A percentile compares a stretch with the other conserved stretches of the same genome.
phyloP scores from a whole-genome alignment of 2,113 vertebrate genomes.

The Calcarius ornatus region DNA sequence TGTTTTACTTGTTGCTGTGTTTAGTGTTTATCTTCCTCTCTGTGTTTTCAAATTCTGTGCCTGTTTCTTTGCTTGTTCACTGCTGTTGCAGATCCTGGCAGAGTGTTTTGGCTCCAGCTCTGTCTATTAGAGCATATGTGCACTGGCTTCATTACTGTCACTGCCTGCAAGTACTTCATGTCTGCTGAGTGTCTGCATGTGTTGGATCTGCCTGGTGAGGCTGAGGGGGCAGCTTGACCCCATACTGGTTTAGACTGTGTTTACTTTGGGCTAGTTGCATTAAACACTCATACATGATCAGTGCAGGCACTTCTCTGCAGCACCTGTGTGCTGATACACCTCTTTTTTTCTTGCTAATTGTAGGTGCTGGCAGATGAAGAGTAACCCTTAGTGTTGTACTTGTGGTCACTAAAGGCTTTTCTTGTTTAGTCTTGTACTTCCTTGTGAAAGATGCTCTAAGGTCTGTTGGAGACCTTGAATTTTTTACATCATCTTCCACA shows the following conservation, averaged over 20 bases:
- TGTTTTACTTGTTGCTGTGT: neutral
- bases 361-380: neutral
- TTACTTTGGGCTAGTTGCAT: neutral
- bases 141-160: neutral
- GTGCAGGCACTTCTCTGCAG: neutral
- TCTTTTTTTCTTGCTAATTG: neutral
- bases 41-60: neutral
- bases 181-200: neutral
- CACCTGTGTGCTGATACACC: neutral
- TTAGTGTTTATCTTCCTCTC: slow-evolving; percentile 9
- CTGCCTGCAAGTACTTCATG: neutral
- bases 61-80: slow-evolving; percentile 5
- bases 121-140: slow-evolving; percentile 29
- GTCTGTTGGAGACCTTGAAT: neutral
- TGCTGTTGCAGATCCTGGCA: slow-evolving; percentile 15
- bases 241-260: neutral
- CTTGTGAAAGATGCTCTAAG: neutral
- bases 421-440: neutral
- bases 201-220: neutral
- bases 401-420: neutral
- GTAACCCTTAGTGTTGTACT: neutral
- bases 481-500: neutral
- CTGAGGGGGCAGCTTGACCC: neutral
- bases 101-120: slow-evolving; percentile 1
- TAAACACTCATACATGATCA: neutral